Conservation (phyloP, 1,140 invertebrate genomes). For the Drosophila kanapiae region DNA sequence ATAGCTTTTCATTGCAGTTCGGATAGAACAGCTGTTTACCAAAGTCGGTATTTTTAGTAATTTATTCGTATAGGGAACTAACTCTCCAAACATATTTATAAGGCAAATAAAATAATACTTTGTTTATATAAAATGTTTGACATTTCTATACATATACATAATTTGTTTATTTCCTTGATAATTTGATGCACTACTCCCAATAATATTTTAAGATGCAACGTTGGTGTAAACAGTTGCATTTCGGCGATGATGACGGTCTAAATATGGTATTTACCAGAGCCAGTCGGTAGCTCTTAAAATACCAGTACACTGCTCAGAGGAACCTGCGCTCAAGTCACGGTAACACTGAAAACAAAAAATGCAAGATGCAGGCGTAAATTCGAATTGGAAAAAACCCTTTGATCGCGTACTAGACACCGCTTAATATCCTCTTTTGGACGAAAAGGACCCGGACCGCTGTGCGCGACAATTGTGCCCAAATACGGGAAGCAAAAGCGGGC, state of each 20-base stretch:
- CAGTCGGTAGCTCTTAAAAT: neutral
- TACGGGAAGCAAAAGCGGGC: neutral
- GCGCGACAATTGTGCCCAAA: slow-evolving; percentile 5
- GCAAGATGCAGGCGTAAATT: slow-evolving; percentile 71
- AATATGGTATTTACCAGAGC: neutral
- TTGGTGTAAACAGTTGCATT: neutral
- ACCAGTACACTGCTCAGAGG: neutral
- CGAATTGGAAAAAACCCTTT: slow-evolving; percentile 37
- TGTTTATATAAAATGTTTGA: no score
- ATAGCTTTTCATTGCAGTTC: no score
- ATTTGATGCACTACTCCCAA: no score
- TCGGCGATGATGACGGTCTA: neutral
- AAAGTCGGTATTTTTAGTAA: no score
- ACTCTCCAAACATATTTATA: no score
- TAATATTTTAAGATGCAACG: neutral
- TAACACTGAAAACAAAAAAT: slow-evolving; percentile 60
- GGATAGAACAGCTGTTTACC: no score
- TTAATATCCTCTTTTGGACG: slow-evolving; percentile 8
- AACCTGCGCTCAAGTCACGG: slow-evolving; percentile 17
- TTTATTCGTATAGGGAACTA: no score
- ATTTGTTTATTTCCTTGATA: no score
- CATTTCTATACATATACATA: no score
- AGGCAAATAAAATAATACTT: no score
- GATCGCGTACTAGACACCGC: slow-evolving; percentile 23
- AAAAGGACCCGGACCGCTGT: neutral